phyloP scores from a whole-genome alignment of 2,113 vertebrate species.

The Grallaria varia region DNA sequence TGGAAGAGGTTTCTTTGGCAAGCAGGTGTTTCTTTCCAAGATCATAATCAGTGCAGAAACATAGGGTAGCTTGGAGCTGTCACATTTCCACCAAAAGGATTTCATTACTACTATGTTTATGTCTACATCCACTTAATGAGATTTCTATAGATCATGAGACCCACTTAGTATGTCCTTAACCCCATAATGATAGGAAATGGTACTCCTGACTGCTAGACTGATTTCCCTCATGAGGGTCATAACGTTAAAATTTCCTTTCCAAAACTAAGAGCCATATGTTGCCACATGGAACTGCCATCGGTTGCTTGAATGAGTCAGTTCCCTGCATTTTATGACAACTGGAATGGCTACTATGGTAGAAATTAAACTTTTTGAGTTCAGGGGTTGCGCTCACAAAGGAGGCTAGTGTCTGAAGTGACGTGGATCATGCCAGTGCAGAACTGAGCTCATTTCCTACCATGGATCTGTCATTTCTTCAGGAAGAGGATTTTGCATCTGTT shows the following conservation, averaged over 20 bases:
- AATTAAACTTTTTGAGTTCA: not conserved
- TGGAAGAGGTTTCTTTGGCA: conserved; percentile 21
- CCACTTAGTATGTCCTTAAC: conserved; percentile 40
- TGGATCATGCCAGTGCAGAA: not conserved
- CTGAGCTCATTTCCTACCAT: conserved; percentile 30
- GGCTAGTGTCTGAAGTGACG: not conserved
- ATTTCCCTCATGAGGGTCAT: conserved; percentile 8
- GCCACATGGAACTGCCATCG: not conserved
- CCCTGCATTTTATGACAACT: not conserved
- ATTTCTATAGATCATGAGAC: conserved; percentile 46
- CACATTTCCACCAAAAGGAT: conserved; percentile 28
- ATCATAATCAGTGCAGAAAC: not conserved
- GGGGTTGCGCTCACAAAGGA: not conserved
- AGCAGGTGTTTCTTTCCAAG: conserved; percentile 49
- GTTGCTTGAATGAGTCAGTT: not conserved
- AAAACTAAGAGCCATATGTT: conserved; percentile 19
- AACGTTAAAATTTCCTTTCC: conserved; percentile 2
- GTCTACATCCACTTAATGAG: conserved; percentile 27
- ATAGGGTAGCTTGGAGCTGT: not conserved
- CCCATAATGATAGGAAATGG: conserved; percentile 48
- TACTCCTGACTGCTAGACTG: not conserved
- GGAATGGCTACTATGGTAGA: not conserved
- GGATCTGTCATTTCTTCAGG: not conserved
- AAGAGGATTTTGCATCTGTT: not conserved
- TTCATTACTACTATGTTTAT: conserved; percentile 33